Evolutionary conservation across 2,113 vertebrate genomes (phyloP).

Genomic region (Nesoenas mayeri): DNA sequence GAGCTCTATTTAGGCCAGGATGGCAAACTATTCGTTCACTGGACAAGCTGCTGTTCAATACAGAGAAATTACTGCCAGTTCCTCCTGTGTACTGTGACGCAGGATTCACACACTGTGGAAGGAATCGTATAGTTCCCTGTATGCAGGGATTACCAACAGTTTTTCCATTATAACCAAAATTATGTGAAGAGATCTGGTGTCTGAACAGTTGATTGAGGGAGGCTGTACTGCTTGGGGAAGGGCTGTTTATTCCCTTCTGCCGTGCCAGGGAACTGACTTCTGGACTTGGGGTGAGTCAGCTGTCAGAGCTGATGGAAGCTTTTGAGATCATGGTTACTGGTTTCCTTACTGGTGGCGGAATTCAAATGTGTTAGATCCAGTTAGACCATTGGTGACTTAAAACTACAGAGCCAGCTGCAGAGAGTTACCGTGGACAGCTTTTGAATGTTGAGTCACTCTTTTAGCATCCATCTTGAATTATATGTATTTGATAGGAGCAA

Average conservation of each 20-base stretch:
- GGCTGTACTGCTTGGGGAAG: not conserved
- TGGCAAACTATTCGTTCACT: slow-evolving; percentile 44
- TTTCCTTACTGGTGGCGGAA: not conserved
- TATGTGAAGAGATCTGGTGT: not conserved
- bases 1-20: slow-evolving; percentile 42
- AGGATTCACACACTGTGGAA: not conserved
- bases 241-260: not conserved
- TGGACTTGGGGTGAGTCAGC: not conserved
- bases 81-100: not conserved
- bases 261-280: not conserved
- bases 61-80: not conserved
- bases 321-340: not conserved
- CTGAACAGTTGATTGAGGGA: not conserved
- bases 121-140: not conserved
- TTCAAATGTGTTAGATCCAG: not conserved
- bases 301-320: not conserved
- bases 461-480: not conserved
- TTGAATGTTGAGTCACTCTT: not conserved
- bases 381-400: not conserved
- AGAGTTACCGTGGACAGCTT: not conserved
- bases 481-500: not conserved
- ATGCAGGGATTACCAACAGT: not conserved
- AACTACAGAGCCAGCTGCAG: not conserved
- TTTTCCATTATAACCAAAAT: not conserved
- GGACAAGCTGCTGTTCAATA: not conserved